These are phyloP conservation scores for Melanerpes formicivorus DNA, from an alignment of 2,113 vertebrate genomes.

Conservation along the genomic window DNA sequence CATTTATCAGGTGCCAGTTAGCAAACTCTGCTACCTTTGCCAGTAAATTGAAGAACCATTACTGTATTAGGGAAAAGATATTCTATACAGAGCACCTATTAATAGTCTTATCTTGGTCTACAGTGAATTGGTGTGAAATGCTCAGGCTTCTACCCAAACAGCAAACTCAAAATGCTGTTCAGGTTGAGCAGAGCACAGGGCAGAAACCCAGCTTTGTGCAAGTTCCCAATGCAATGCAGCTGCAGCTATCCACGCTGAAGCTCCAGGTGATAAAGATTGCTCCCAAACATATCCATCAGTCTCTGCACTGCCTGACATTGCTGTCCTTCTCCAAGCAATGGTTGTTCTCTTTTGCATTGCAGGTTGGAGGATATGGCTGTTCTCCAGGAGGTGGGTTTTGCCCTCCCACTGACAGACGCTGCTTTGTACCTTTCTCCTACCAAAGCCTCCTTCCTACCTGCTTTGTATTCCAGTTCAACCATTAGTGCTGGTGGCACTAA, in stretches of 20 bases:
- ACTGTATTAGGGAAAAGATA: background rate
- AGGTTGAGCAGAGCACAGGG: background rate
- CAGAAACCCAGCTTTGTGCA: background rate
- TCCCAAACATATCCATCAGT: background rate
- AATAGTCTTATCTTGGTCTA: background rate
- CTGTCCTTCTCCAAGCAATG: background rate
- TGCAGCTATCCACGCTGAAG: background rate
- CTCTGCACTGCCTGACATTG: background rate
- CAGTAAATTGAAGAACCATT: background rate
- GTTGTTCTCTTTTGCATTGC: background rate
- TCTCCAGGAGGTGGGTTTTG: background rate
- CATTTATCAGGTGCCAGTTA: constrained; percentile 13
- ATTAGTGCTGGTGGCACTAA: constrained; percentile 17
- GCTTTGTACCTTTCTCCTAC: constrained; percentile 33
- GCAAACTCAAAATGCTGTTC: background rate
- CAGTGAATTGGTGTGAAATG: background rate
- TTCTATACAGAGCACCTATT: background rate
- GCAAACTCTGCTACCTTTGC: background rate
- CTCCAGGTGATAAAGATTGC: background rate
- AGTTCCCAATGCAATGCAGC: background rate
- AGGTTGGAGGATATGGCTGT: background rate
- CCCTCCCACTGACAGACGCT: background rate
- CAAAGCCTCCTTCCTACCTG: constrained; percentile 12
- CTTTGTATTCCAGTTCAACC: constrained; percentile 48
- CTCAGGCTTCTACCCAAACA: background rate